A percentile compares a stretch with the other conserved stretches of the same genome.
Conservation (phyloP, 2,113 vertebrate species). For the Pluvianellus socialis region DNA sequence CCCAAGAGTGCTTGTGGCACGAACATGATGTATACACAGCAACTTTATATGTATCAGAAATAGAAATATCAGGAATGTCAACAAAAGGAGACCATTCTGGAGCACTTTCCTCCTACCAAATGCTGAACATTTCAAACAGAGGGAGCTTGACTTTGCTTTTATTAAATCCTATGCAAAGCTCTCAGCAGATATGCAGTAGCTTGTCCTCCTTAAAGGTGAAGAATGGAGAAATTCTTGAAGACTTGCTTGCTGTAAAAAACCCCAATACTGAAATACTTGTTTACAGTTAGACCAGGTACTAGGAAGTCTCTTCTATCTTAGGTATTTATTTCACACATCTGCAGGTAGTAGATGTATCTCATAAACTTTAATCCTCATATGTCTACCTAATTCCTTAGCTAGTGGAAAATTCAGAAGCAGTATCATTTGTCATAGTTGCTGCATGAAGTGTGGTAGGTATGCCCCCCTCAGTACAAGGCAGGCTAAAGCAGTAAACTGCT, state of each 20-base stretch:
- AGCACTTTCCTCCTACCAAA: background rate
- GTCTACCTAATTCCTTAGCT: background rate
- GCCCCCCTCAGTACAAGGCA: background rate
- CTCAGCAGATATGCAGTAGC: background rate
- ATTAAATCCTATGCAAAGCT: background rate
- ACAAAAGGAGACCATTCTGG: background rate
- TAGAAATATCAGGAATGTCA: background rate
- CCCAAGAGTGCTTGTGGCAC: background rate
- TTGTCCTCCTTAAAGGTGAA: background rate
- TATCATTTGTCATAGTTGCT: background rate
- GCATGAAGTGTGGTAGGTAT: background rate
- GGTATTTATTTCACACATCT: background rate
- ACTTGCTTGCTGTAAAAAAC: background rate
- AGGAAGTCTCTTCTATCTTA: background rate
- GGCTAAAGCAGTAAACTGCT: background rate
- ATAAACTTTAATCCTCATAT: background rate
- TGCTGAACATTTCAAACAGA: background rate
- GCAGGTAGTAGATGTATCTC: background rate
- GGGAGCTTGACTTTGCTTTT: background rate
- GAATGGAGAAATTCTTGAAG: background rate
- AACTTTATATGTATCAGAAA: background rate
- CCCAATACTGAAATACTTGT: background rate
- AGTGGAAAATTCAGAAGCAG: background rate
- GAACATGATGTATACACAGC: background rate
- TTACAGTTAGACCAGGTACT: background rate